A percentile compares a stretch with the other conserved stretches of the same genome.
Conservation (phyloP, 1,140 invertebrate genomes). For the Lethrus apterus region DNA sequence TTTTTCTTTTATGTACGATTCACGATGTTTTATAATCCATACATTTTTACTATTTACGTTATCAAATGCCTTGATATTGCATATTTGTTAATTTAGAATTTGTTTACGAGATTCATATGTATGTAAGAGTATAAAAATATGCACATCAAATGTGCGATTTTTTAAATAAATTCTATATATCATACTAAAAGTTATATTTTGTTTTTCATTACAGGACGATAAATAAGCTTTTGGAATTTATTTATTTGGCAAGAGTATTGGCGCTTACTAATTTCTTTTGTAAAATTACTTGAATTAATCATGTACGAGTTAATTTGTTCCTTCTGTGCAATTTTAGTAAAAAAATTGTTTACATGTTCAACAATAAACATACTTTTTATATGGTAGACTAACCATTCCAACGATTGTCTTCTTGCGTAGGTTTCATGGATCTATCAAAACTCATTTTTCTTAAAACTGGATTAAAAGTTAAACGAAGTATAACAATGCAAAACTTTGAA, state of each 20-base stretch:
- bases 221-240: not conserved
- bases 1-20: constrained; percentile 4
- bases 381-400: too few relatives aligned
- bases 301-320: not conserved
- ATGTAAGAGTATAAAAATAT: constrained; percentile 20
- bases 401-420: too few relatives aligned
- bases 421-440: too few relatives aligned
- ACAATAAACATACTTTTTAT: too few relatives aligned
- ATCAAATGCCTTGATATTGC: constrained; percentile 11
- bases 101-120: constrained; percentile 14
- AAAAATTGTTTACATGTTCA: not conserved
- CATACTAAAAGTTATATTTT: constrained; percentile 5
- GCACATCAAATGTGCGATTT: constrained; percentile 18
- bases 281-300: not conserved
- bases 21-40: not conserved
- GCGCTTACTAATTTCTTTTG: not conserved
- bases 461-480: too few relatives aligned
- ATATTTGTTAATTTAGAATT: constrained; percentile 7
- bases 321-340: not conserved
- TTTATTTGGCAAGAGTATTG: not conserved
- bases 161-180: constrained; percentile 20
- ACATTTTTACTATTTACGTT: constrained; percentile 6
- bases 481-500: too few relatives aligned
- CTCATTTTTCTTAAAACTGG: too few relatives aligned
- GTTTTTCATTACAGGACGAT: constrained; percentile 2